Base-by-base conservation (phyloP, 2,113 vertebrate species). In the Cyprinodon variegatus region DNA sequence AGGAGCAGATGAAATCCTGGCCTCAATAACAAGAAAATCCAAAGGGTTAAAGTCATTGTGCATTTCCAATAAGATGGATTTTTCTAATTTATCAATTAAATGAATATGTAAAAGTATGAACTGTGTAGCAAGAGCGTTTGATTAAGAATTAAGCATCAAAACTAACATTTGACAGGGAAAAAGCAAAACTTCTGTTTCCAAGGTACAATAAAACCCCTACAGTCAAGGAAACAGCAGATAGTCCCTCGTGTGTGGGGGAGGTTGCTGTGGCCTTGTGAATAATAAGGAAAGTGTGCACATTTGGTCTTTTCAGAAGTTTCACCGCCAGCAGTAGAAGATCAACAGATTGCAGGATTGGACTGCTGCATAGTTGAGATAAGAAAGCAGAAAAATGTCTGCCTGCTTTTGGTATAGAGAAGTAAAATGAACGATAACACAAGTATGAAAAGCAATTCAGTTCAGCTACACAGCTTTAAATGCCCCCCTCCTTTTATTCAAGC, bases 311-410 rank as follows among this genome's bases (percentile, higher is more conserved):
- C 77, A 78, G 74, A 84, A 81, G 76, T 73, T 71, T 77, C 74
- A 86, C 61, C 22, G 63, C 78, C 22, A 40, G 59, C 1, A 11
- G 43, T 53, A 61, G 83, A 76, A 83, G 80, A 85, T 84, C 68
- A 71, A 74, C 85, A 69, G 84, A 89, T 85, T 83, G 74, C 11
- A 37, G 69, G 85, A 74, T 61, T 69, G 74, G 68, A 57, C 77
- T 15, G 22, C 76, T 82, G 74, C 67, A 74, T 70, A 46, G 79
- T 53, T 45, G 62, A 83, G 76, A 92, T 92, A 85, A 86, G 69
- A 64, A 57, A 61, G 63, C 9, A 6, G 17, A 3, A 77, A 74
- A 70, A 77, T 59, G 74, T 61, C 78, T 48, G 61, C 76, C 38
- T 67, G 60, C 10, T 62, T 77, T 79, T 82, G 48, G 72, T 38